These are phyloP conservation scores for Melanotaenia duboulayi DNA, from an alignment of 2,113 vertebrate species.

Conservation along the genomic window DNA sequence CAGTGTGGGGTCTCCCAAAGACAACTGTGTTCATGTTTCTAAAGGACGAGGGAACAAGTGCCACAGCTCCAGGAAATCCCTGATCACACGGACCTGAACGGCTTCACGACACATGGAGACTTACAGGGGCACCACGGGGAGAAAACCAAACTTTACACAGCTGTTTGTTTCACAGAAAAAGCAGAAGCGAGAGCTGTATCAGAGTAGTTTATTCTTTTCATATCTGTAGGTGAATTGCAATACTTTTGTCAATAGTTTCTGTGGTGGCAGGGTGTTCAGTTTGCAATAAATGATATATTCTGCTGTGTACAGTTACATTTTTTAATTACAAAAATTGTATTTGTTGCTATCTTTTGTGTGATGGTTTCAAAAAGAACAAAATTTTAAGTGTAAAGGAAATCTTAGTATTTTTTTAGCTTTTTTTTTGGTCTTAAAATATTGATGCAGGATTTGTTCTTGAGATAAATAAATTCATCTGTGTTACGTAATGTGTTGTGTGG, in stretches of 20 bases:
- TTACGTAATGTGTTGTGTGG: not conserved
- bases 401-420: slow-evolving; percentile 74
- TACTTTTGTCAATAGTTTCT: slow-evolving; percentile 74
- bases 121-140: not conserved
- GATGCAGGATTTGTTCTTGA: slow-evolving; percentile 82
- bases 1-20: slow-evolving; percentile 1
- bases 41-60: slow-evolving; percentile 14
- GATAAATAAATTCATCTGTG: slow-evolving; percentile 77
- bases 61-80: slow-evolving; percentile 24
- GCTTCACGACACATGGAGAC: slow-evolving; percentile 4
- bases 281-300: slow-evolving; percentile 83
- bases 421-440: slow-evolving; percentile 74
- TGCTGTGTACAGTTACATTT: slow-evolving; percentile 86
- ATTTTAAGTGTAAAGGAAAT: slow-evolving; percentile 81
- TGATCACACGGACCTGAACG: slow-evolving; percentile 4
- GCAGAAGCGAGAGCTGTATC: slow-evolving; percentile 50
- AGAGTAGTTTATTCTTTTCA: slow-evolving; percentile 53
- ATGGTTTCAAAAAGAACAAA: slow-evolving; percentile 83
- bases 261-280: slow-evolving; percentile 79
- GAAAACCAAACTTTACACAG: slow-evolving; percentile 17
- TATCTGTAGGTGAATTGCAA: slow-evolving; percentile 79
- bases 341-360: slow-evolving; percentile 83
- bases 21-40: slow-evolving; percentile 10
- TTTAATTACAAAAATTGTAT: slow-evolving; percentile 76
- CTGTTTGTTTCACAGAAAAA: slow-evolving; percentile 48